Percentiles rank a stretch among this genome's conserved stretches.
phyloP scores from a whole-genome alignment of 2,113 vertebrate genomes.

The Nothocercus nigrocapillus region DNA sequence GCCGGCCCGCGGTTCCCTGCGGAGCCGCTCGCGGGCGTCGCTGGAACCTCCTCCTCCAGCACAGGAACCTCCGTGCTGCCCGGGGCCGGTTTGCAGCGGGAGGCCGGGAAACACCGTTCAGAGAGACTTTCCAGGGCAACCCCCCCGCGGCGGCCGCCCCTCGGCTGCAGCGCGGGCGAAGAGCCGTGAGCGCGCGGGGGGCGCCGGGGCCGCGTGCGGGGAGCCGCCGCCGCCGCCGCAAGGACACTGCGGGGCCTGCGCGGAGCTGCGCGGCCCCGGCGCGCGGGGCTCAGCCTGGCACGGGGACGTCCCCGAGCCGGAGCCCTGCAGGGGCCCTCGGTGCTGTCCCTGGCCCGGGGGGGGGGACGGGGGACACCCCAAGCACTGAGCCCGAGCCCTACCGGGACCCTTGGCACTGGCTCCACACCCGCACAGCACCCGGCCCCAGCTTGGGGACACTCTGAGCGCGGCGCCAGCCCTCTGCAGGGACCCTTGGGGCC shows the following conservation, averaged over 20 bases:
- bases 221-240: fast-evolving
- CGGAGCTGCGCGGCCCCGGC: background rate
- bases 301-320: background rate
- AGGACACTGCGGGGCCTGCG: background rate
- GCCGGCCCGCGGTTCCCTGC: slow-evolving; percentile 64
- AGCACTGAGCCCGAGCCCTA: no score
- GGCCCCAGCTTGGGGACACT: no score
- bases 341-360: no score
- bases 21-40: slow-evolving; percentile 21
- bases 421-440: no score
- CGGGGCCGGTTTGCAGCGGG: background rate
- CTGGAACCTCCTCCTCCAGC: background rate
- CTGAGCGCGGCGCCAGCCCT: no score
- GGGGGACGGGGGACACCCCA: no score
- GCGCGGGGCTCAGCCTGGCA: fast-evolving
- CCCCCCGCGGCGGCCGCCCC: background rate
- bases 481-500: no score
- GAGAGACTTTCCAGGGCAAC: slow-evolving; percentile 13
- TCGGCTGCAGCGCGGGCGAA: background rate
- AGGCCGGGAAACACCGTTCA: background rate
- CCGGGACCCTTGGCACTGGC: no score
- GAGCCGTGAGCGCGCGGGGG: background rate
- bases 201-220: background rate
- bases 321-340: no score
- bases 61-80: slow-evolving; percentile 23